Evolutionary conservation across 2,113 vertebrate species (phyloP), one percentile per base, ranked within the genome.

Genomic region (Monarcha castaneiventris): DNA sequence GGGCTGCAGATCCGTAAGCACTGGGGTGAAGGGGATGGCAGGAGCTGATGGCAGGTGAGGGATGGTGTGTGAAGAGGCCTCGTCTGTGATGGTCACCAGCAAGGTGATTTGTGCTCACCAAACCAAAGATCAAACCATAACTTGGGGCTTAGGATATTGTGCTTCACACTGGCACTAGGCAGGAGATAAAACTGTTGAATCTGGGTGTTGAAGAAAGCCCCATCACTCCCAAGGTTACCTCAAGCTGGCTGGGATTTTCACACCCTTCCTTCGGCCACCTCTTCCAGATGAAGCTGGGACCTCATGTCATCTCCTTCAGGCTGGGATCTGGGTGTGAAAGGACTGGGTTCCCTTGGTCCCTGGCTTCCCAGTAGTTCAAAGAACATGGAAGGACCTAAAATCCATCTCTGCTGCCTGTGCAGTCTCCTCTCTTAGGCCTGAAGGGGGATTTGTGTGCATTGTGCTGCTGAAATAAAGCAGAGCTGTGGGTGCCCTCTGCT

Each of bases 81-180:
- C 4, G 0, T 25, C 10, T 0, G 0, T 16, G 56, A 10, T 63
- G 58, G 10, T 77, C 32, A 15, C 19, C 71, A 52, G 7, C 46
- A 33, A 69, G 48, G 52, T 63, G 66, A 39, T 20, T 6, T 7
- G n/a, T 62, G 59, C 33, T 62, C 16, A 10, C 46, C 69, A 75
- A 46, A 29, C 11, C 46, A 16, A 44, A 54, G 35, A 33, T 18
- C 64, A 54, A 46, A 56, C 44, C 18, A 51, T 19, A 37, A 37
- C 37, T 37, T 33, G 41, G 13, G 20, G 32, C 17, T 41, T 58
- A 56, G 49, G 44, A 33, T 39, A 3, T 48, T 66, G 46, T 71
- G 55, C 43, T 46, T 79, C 71, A 19, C 14, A 1, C 27, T 48
- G 77, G 20, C 29, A 55, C 9, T 14, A 23, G 39, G 30, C 37